Conservation (phyloP, 2,797 vertebrate genomes). For the Nasua narica region DNA sequence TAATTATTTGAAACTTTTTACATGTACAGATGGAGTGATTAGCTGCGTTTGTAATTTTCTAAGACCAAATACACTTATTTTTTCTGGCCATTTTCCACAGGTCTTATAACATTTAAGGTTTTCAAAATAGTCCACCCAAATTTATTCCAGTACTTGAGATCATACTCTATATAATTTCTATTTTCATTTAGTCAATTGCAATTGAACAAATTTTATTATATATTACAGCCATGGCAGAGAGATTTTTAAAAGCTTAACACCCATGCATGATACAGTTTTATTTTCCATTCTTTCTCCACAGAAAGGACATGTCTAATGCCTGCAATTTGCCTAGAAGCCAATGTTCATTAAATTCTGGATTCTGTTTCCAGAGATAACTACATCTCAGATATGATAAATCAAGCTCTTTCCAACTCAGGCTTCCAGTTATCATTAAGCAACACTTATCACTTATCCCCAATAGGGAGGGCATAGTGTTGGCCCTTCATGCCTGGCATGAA, state of each 20-base stretch:
- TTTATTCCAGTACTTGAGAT: background rate
- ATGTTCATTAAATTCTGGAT: background rate
- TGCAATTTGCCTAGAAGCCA: background rate
- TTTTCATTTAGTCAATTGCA: background rate
- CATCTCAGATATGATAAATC: background rate
- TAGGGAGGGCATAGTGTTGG: background rate
- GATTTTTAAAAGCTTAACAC: background rate
- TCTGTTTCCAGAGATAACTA: background rate
- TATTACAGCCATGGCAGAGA: background rate
- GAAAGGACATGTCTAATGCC: background rate
- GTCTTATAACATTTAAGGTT: background rate
- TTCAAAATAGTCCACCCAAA: background rate
- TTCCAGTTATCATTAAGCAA: background rate
- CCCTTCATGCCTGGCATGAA: background rate
- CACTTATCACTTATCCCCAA: background rate
- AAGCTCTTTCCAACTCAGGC: background rate
- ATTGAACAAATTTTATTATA: background rate
- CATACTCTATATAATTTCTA: background rate
- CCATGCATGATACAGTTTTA: background rate
- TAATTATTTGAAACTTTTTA: background rate
- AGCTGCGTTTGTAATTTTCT: background rate
- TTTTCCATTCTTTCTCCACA: background rate
- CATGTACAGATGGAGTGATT: background rate
- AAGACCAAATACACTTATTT: background rate
- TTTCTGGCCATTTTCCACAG: background rate